Evolutionary conservation across 2,113 vertebrate species (phyloP).

Genomic region (Dascyllus trimaculatus): DNA sequence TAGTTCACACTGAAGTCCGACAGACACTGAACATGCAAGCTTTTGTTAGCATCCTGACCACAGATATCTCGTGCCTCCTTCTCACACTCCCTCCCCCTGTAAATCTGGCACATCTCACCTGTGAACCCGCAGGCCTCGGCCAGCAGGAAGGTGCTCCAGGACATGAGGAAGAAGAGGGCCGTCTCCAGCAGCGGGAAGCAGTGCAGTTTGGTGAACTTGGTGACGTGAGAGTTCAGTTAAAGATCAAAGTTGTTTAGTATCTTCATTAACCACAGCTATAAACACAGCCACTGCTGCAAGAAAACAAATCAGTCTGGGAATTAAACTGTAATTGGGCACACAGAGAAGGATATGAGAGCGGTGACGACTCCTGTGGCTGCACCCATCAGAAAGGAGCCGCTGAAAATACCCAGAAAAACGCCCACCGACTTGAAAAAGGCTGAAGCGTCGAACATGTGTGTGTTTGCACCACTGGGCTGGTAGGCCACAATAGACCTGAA

Average conservation of each 20-base stretch:
- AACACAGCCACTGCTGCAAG: neutral
- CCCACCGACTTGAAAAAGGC: constrained; percentile 99
- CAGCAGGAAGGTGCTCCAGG: constrained; percentile 98
- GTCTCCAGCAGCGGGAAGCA: constrained; percentile 99
- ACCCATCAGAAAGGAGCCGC: constrained; percentile 98
- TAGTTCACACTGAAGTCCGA: too few relatives aligned
- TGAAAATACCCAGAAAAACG: constrained; percentile 97
- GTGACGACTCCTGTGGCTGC: constrained; percentile 95
- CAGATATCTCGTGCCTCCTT: neutral
- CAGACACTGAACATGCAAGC: too few relatives aligned
- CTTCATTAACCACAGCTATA: neutral
- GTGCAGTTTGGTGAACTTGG: constrained; percentile 98
- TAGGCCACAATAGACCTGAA: constrained; percentile 96
- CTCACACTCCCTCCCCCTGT: too few relatives aligned
- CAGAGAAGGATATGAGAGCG: constrained; percentile 95
- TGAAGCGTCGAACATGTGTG: constrained; percentile 93
- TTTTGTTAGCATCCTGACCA: neutral
- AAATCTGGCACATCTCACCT: constrained; percentile 81
- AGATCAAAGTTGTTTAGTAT: constrained; percentile 48
- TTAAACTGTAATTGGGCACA: neutral
- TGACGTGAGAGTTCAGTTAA: constrained; percentile 91
- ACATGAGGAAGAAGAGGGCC: constrained; percentile 98
- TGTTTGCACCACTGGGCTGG: constrained; percentile 94
- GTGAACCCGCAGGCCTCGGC: constrained; percentile 99
- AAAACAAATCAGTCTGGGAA: neutral